Evolutionary conservation across 2,113 vertebrate species (phyloP).

Genomic region (Coracopsis vasa): DNA sequence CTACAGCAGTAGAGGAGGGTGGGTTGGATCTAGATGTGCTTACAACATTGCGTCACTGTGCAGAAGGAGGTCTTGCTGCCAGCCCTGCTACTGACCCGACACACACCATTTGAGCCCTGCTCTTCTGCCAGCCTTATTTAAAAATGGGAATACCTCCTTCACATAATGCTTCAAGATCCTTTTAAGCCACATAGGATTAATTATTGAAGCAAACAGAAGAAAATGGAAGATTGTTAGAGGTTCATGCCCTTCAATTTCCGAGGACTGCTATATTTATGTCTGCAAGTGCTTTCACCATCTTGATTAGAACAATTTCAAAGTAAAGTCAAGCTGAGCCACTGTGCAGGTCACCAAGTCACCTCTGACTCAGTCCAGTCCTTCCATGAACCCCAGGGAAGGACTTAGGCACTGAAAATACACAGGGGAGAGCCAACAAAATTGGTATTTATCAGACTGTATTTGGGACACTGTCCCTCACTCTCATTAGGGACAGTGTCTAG

Average conservation of each 20-base stretch:
- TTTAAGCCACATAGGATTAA: not conserved
- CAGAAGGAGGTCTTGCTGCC: not conserved
- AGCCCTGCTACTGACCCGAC: not conserved
- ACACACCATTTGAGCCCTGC: not conserved
- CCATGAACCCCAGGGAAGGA: not conserved
- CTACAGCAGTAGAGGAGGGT: not conserved
- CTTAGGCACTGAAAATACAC: not conserved
- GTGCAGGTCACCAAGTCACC: not conserved
- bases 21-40: not conserved
- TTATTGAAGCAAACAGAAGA: not conserved
- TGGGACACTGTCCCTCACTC: too few species aligned
- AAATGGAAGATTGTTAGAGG: not conserved
- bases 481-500: not conserved
- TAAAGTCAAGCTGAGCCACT: not conserved
- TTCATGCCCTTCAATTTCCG: not conserved
- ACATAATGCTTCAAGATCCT: not conserved
- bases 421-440: not conserved
- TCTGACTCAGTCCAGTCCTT: not conserved
- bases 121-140: not conserved
- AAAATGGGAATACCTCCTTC: not conserved
- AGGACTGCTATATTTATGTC: not conserved
- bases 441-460: not conserved
- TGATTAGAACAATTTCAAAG: not conserved
- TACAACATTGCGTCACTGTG: not conserved
- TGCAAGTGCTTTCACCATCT: not conserved